Evolutionary conservation across 2,113 vertebrate genomes (phyloP).

Genomic region (Myiopsitta monachus): DNA sequence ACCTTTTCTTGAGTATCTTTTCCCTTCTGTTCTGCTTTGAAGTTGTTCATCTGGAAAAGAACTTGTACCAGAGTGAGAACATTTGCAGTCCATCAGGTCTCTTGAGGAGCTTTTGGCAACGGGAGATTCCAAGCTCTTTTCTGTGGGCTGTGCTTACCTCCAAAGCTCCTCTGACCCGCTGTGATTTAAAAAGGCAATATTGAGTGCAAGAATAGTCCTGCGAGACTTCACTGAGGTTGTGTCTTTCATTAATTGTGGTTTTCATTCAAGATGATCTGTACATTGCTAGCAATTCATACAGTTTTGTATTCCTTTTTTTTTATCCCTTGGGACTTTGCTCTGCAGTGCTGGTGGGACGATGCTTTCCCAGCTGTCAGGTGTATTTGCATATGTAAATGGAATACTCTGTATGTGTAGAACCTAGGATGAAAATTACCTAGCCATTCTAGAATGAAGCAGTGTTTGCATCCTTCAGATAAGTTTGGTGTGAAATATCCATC

Average conservation of each 20-base stretch:
- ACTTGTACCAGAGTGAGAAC: neutral
- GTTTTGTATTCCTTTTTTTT: neutral
- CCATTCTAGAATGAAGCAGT: neutral
- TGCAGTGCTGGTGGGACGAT: neutral
- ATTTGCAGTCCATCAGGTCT: neutral
- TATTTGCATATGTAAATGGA: neutral
- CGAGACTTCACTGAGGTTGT: neutral
- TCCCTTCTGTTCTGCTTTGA: neutral
- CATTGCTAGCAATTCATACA: neutral
- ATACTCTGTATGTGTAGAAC: neutral
- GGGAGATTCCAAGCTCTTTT: neutral
- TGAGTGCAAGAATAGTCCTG: neutral
- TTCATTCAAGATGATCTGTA: neutral
- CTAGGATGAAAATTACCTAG: neutral
- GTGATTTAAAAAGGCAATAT: neutral
- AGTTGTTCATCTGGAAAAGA: neutral
- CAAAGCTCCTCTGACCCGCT: neutral
- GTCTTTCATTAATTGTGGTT: neutral
- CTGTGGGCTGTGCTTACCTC: neutral
- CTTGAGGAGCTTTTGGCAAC: neutral
- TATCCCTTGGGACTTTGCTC: neutral
- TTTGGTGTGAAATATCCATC: neutral
- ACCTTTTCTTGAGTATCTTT: neutral
- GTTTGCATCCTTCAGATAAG: neutral
- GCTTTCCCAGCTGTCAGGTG: neutral